phyloP scores from a whole-genome alignment of 2,888 invertebrate species.

The Volucella inflata region DNA sequence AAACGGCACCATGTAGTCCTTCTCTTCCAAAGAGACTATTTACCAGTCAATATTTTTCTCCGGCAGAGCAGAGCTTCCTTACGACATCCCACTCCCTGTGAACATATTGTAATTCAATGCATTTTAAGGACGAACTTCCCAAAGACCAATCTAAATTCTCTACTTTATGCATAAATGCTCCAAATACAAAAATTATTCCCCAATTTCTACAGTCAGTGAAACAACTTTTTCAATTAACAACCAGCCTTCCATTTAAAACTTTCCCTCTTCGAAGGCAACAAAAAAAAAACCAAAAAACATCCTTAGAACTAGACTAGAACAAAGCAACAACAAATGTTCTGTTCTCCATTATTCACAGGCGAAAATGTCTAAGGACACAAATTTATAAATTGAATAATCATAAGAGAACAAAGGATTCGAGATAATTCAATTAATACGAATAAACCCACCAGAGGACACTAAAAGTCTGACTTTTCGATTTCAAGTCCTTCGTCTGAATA shows the following conservation, averaged over 20 bases:
- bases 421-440: constrained; percentile 66
- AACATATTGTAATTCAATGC: too few species aligned
- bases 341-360: constrained; percentile 55
- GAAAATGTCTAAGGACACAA: constrained; percentile 58
- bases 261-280: constrained; percentile 53
- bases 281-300: constrained; percentile 21
- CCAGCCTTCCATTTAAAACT: constrained; percentile 58
- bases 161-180: too few species aligned
- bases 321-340: neutral
- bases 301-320: constrained; percentile 29
- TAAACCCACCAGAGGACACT: constrained; percentile 43
- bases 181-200: neutral
- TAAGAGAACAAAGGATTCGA: constrained; percentile 64
- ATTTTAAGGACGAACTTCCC: too few species aligned
- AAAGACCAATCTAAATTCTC: too few species aligned
- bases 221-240: constrained; percentile 74
- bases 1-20: too few species aligned
- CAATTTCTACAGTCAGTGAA: constrained; percentile 31
- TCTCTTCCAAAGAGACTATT: too few species aligned
- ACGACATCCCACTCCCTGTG: too few species aligned
- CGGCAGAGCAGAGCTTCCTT: too few species aligned
- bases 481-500: constrained; percentile 16
- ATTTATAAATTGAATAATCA: constrained; percentile 74
- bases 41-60: too few species aligned
- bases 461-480: constrained; percentile 22